phyloP scores from a whole-genome alignment of 37 sponge, comb jelly and placozoan genomes.

The Theonella swinhoei region DNA sequence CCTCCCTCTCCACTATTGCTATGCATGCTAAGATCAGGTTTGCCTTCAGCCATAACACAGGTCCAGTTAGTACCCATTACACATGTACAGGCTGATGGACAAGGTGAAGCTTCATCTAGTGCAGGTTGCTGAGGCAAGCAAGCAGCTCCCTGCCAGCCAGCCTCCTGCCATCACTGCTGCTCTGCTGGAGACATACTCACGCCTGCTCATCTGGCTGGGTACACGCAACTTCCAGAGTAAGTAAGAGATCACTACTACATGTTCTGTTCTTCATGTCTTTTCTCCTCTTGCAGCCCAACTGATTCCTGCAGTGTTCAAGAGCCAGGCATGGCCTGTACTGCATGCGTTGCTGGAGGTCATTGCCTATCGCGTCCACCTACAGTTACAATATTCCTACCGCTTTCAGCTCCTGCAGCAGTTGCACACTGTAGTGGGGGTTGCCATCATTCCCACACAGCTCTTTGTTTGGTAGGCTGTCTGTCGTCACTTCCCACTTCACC shows the following conservation, averaged over 20 bases:
- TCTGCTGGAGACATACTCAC: slow-evolving; percentile 64
- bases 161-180: slow-evolving; percentile 36
- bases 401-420: slow-evolving; percentile 69
- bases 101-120: slow-evolving; percentile 52
- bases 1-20: slow-evolving; percentile 42
- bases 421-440: slow-evolving; percentile 53
- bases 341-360: slow-evolving; percentile 73
- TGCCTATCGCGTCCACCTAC: slow-evolving; percentile 70
- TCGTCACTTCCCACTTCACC: neutral
- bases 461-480: slow-evolving; percentile 35
- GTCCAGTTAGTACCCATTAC: neutral
- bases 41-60: neutral
- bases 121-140: slow-evolving; percentile 39
- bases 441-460: slow-evolving; percentile 75
- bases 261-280: neutral
- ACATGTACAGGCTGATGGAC: slow-evolving; percentile 37
- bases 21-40: slow-evolving; percentile 72
- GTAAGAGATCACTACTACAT: neutral
- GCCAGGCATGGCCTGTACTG: slow-evolving; percentile 70
- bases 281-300: slow-evolving; percentile 48
- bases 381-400: slow-evolving; percentile 48
- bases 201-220: slow-evolving; percentile 69
- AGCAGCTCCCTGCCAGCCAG: slow-evolving; percentile 2
- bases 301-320: slow-evolving; percentile 60
- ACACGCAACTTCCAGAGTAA: slow-evolving; percentile 65